These are phyloP conservation scores for Hylaeus anthracinus DNA, from an alignment of 1,140 invertebrate species.

Conservation along the genomic window DNA sequence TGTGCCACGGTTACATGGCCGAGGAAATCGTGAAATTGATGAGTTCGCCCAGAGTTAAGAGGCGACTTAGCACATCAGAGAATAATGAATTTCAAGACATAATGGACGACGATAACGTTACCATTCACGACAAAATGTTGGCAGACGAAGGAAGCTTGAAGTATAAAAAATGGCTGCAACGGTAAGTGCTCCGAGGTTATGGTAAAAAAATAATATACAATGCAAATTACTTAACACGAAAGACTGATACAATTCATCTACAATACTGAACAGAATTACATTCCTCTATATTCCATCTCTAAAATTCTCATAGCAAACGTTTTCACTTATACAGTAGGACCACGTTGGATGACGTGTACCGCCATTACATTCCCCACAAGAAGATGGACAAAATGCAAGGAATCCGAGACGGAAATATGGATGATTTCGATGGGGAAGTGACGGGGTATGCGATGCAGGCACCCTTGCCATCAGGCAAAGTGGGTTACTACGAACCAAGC, in stretches of 20 bases:
- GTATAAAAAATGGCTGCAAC: slow-evolving; percentile 86
- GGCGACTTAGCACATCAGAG: slow-evolving; percentile 77
- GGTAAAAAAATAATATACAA: neutral
- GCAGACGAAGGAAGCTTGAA: slow-evolving; percentile 85
- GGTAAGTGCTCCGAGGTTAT: slow-evolving; percentile 75
- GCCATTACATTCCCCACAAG: slow-evolving; percentile 78
- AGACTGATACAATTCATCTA: too few species aligned
- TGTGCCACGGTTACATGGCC: slow-evolving; percentile 86
- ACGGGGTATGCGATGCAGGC: slow-evolving; percentile 79
- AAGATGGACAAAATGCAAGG: slow-evolving; percentile 67
- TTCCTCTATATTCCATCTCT: neutral
- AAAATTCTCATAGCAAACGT: neutral
- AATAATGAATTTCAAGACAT: slow-evolving; percentile 58
- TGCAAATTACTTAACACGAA: too few species aligned
- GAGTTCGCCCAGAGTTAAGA: slow-evolving; percentile 76
- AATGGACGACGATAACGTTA: slow-evolving; percentile 68
- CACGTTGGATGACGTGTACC: slow-evolving; percentile 84
- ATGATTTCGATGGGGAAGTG: slow-evolving; percentile 80
- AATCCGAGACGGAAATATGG: slow-evolving; percentile 71
- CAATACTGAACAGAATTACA: too few species aligned
- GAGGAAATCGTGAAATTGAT: slow-evolving; percentile 86
- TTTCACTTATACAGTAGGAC: slow-evolving; percentile 79
- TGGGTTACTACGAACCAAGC: slow-evolving; percentile 56
- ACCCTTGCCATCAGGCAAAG: slow-evolving; percentile 70
- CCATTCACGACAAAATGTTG: slow-evolving; percentile 81